These are phyloP conservation scores for Volucella inflata DNA, from an alignment of 2,888 invertebrate genomes.

Conservation along the genomic window DNA sequence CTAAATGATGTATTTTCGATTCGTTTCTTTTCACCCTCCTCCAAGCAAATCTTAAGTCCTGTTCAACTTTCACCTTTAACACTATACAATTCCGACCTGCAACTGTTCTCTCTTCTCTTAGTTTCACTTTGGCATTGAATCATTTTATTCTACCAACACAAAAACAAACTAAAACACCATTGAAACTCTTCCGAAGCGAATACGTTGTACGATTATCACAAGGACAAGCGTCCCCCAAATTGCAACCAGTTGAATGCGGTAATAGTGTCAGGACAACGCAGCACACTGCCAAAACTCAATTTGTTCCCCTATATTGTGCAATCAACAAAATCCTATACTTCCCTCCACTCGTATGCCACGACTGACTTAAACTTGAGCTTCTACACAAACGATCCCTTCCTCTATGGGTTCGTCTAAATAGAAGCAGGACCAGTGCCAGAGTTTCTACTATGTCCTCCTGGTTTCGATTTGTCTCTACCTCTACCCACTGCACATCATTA, in stretches of 20 bases:
- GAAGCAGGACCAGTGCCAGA: not conserved
- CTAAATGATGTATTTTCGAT: no score
- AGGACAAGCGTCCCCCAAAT: slow-evolving; percentile 4
- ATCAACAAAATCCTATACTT: slow-evolving; percentile 50
- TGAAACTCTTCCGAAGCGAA: no score
- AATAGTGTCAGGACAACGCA: not conserved
- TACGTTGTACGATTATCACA: not conserved
- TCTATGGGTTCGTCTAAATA: slow-evolving; percentile 32
- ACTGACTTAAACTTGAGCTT: slow-evolving; percentile 65
- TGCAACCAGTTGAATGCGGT: slow-evolving; percentile 69
- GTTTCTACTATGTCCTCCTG: not conserved
- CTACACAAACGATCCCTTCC: slow-evolving; percentile 19
- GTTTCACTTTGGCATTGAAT: no score
- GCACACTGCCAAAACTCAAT: slow-evolving; percentile 61
- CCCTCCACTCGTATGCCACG: slow-evolving; percentile 15
- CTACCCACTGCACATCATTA: slow-evolving; percentile 41
- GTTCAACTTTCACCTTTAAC: no score
- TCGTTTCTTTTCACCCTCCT: no score
- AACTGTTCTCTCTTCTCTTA: no score
- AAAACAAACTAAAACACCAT: no score
- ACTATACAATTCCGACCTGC: no score
- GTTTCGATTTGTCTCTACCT: not conserved
- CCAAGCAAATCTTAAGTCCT: no score
- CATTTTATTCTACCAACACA: no score
- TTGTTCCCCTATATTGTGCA: slow-evolving; percentile 63